Percentiles rank a stretch among this genome's conserved stretches.
phyloP scores from a whole-genome alignment of 2,113 vertebrate species.

The Amblyornis subalaris region DNA sequence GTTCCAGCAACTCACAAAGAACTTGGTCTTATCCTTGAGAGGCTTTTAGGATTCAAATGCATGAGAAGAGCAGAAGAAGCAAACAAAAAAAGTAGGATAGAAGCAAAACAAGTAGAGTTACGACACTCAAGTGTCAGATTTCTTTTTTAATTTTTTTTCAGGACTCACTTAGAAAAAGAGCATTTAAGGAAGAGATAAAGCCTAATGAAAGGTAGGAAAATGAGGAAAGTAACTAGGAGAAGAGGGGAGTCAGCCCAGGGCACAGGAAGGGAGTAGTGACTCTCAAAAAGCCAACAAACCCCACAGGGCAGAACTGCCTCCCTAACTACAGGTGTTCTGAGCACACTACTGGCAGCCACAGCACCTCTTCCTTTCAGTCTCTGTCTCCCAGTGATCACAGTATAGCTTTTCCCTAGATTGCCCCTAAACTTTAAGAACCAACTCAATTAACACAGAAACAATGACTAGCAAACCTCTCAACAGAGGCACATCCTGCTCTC shows the following conservation, averaged over 20 bases:
- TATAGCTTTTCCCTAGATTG: fast-evolving
- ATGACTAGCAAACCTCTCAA: fast-evolving
- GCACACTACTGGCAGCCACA: fast-evolving
- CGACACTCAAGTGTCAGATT: fast-evolving
- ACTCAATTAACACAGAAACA: fast-evolving
- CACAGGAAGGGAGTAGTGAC: not conserved
- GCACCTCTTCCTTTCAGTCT: not conserved
- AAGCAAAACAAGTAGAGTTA: not conserved
- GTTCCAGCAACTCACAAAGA: not conserved
- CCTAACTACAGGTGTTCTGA: not conserved
- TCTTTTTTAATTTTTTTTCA: not conserved
- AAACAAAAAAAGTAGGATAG: fast-evolving
- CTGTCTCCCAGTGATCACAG: not conserved
- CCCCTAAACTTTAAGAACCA: not conserved
- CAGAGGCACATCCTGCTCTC: fast-evolving
- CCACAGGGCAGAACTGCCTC: fast-evolving
- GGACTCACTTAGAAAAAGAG: not conserved
- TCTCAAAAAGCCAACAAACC: not conserved
- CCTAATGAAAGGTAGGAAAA: not conserved
- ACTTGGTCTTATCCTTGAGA: not conserved
- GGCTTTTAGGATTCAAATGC: not conserved
- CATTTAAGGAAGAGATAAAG: not conserved
- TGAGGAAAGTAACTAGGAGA: not conserved
- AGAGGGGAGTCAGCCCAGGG: fast-evolving
- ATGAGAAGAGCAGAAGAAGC: not conserved